Evolutionary conservation across 2,113 vertebrate genomes (phyloP).

Genomic region (Todiramphus saurophagus): DNA sequence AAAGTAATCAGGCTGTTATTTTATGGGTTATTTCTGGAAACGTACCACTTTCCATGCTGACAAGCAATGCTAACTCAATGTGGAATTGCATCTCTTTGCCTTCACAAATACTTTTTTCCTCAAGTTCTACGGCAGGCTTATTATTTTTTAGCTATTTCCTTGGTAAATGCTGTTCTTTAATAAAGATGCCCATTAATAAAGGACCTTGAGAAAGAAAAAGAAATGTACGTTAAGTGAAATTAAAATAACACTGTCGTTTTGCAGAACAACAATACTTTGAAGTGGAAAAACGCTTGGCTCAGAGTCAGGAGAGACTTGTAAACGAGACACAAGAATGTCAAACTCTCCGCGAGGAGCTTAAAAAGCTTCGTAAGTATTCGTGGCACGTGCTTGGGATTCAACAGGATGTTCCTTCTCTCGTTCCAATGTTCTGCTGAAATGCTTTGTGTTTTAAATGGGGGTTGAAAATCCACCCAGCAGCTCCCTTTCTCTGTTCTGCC

Average conservation of each 20-base stretch:
- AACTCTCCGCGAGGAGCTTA: slow-evolving; percentile 81
- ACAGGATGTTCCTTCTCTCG: neutral
- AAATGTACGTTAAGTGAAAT: neutral
- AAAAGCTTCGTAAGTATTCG: slow-evolving; percentile 81
- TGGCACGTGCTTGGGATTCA: too few relatives aligned
- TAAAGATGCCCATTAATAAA: neutral
- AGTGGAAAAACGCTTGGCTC: slow-evolving; percentile 88
- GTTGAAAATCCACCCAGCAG: neutral
- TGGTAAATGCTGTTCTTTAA: neutral
- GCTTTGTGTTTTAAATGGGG: neutral
- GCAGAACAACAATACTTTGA: slow-evolving; percentile 95
- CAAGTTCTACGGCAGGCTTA: neutral
- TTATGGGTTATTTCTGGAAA: neutral
- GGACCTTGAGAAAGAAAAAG: neutral
- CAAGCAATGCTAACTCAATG: neutral
- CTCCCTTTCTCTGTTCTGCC: neutral
- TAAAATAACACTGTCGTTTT: neutral
- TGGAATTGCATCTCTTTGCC: neutral
- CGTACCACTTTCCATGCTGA: neutral
- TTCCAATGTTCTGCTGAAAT: neutral
- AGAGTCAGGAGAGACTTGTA: slow-evolving; percentile 87
- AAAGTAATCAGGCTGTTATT: neutral
- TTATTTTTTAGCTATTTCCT: neutral
- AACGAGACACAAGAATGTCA: slow-evolving; percentile 85
- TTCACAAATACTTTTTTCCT: neutral